Evolutionary conservation across 2,888 invertebrate genomes (phyloP).

Genomic region (Cephus spinipes): DNA sequence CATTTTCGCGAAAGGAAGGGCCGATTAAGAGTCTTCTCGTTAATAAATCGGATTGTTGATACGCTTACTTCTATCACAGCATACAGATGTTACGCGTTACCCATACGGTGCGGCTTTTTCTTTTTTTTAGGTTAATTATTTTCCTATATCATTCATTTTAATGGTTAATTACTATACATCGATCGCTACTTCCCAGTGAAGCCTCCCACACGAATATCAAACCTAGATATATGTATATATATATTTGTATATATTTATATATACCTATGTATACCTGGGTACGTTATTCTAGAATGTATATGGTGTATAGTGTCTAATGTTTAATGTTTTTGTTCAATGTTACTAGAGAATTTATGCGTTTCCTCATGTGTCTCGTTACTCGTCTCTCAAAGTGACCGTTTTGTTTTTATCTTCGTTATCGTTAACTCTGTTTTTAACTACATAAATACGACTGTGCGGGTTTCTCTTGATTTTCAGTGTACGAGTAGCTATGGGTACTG

Average conservation of each 20-base stretch:
- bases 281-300: neutral
- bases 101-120: conserved; percentile 5
- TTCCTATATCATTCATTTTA: conserved; percentile 21
- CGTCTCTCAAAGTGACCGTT: neutral
- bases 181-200: conserved; percentile 41
- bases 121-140: neutral
- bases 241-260: conserved; percentile 19
- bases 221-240: conserved; percentile 37
- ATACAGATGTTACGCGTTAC: conserved; percentile 41
- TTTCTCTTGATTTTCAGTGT: neutral
- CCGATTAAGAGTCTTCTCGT: conserved; percentile 12
- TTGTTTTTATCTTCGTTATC: neutral
- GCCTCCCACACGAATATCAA: conserved; percentile 42
- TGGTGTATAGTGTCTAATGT: neutral
- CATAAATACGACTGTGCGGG: neutral
- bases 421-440: neutral
- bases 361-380: neutral
- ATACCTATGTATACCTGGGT: conserved; percentile 18
- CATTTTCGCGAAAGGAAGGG: conserved; percentile 21
- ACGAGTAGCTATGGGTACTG: neutral
- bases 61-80: conserved; percentile 62
- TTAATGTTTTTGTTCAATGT: neutral
- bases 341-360: neutral
- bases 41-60: conserved; percentile 53
- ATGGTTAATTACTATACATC: conserved; percentile 44